A percentile compares a stretch with the other conserved stretches of the same genome.
phyloP scores from a whole-genome alignment of 2,888 invertebrate species.

The Eudemis profundana region DNA sequence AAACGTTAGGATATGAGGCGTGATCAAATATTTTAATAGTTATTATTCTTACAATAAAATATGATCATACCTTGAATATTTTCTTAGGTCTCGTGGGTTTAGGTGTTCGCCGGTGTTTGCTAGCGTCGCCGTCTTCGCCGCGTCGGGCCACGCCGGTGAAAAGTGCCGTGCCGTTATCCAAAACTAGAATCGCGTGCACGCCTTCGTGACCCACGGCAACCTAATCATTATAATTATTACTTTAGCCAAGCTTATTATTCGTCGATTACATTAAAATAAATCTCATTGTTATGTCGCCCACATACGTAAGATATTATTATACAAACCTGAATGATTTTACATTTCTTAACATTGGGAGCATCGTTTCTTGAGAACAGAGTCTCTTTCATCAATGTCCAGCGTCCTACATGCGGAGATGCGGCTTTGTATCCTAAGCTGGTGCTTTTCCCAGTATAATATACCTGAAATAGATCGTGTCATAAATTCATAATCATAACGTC shows the following conservation, averaged over 20 bases:
- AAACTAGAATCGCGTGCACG: slow-evolving; percentile 94
- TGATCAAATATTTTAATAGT: too few species aligned
- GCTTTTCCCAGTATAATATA: slow-evolving; percentile 95
- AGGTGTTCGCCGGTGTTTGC: slow-evolving; percentile 91
- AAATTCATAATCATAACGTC: too few species aligned
- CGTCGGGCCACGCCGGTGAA: slow-evolving; percentile 92
- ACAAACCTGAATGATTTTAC: slow-evolving; percentile 71
- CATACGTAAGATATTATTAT: neutral
- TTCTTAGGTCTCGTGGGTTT: slow-evolving; percentile 97
- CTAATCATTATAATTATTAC: slow-evolving; percentile 84
- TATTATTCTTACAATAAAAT: too few species aligned
- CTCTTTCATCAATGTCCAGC: slow-evolving; percentile 87
- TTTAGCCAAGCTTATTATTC: neutral
- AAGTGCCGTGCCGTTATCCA: slow-evolving; percentile 96
- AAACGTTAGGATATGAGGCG: too few species aligned
- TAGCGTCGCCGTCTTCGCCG: slow-evolving; percentile 97
- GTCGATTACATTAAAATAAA: neutral
- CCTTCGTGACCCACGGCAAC: slow-evolving; percentile 97
- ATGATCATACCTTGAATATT: slow-evolving; percentile 89
- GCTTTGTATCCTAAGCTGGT: slow-evolving; percentile 93
- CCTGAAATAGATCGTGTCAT: slow-evolving; percentile 68
- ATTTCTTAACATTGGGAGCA: slow-evolving; percentile 66
- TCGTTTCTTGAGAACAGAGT: slow-evolving; percentile 74
- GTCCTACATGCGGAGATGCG: slow-evolving; percentile 80
- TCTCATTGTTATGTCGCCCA: too few species aligned